A percentile compares a stretch with the other conserved stretches of the same genome.
Conservation (phyloP, 2,113 vertebrate genomes). For the Phasianus colchicus region DNA sequence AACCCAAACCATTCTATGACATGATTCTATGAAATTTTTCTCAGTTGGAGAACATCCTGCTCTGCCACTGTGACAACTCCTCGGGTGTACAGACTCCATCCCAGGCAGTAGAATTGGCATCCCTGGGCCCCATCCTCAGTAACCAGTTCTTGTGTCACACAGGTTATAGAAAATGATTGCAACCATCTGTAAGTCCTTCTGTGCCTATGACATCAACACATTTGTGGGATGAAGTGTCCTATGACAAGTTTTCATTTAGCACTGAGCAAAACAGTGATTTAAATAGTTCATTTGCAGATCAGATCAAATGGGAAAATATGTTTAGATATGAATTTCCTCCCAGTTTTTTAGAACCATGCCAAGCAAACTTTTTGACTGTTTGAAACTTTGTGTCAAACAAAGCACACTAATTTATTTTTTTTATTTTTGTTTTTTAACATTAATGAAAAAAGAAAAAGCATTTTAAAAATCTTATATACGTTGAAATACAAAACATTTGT, state of each 20-base stretch:
- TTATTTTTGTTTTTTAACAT: too few species aligned
- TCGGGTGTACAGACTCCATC: neutral
- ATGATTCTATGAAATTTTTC: too few species aligned
- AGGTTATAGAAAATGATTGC: neutral
- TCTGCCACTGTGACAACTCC: neutral
- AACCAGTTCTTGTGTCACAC: accelerated
- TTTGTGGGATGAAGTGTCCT: neutral
- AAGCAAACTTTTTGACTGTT: too few species aligned
- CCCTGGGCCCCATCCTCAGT: accelerated
- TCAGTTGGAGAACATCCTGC: neutral
- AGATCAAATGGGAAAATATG: neutral
- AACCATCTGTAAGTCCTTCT: neutral
- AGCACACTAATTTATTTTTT: accelerated
- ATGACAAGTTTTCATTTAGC: neutral
- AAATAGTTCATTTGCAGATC: neutral
- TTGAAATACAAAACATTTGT: neutral
- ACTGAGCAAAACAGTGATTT: neutral
- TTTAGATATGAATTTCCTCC: neutral
- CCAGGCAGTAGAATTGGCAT: neutral
- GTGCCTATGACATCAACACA: neutral
- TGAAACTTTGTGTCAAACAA: neutral
- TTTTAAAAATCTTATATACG: neutral
- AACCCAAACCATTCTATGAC: too few species aligned
- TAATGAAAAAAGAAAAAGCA: neutral
- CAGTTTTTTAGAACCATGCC: neutral